Evolutionary conservation across 2,113 vertebrate genomes (phyloP), one percentile per base, ranked within the genome.

Genomic region (Siniperca chuatsi): DNA sequence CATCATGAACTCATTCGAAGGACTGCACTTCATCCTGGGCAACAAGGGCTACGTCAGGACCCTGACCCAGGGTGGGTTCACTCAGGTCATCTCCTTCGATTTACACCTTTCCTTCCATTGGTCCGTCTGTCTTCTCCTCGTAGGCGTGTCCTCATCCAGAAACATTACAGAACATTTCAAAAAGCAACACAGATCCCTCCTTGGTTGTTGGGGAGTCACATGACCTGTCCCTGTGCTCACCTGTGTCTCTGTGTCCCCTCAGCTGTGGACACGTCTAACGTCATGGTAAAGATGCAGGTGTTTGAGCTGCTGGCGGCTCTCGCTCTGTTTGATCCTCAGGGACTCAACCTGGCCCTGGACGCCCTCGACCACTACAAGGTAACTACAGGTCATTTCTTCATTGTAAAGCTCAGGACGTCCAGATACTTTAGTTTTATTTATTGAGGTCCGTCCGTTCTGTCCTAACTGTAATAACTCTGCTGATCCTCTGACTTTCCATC

Each of bases 261-360:
- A 99, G 98, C 98, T 64, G 94, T 99, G 91, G 97, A 99, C 89
- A 98, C 98, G 0, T 96, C 97, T 62, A 99, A 98, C 44, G 92
- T 97, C 64, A 98, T 98, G 97, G 98, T 99, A 75, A 99, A 99
- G 95, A 98, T 97, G 92, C 98, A 98, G 91, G 97, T 98, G 81
- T 98, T 98, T 84, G 97, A 98, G 84, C 96, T 99, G 70, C 92
- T 99, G 90, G 97, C 98, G 0, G 98, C 98, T 8, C 94, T 99
- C 40, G 95, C 96, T 80, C 95, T 98, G 86, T 98, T 98, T 54
- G 97, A 97, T 1, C 84, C 92, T 0, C 95, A 94, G 71, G 98
- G 98, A 8, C 96, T 97, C 0, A 54, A 83, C 29, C 95, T 97
- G 86, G 95, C 96, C 8, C 82, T 99, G 92, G 97, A 98, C 10